Base-by-base conservation (phyloP, 2,797 vertebrate species). In the Parotocinclus haroldoi region DNA sequence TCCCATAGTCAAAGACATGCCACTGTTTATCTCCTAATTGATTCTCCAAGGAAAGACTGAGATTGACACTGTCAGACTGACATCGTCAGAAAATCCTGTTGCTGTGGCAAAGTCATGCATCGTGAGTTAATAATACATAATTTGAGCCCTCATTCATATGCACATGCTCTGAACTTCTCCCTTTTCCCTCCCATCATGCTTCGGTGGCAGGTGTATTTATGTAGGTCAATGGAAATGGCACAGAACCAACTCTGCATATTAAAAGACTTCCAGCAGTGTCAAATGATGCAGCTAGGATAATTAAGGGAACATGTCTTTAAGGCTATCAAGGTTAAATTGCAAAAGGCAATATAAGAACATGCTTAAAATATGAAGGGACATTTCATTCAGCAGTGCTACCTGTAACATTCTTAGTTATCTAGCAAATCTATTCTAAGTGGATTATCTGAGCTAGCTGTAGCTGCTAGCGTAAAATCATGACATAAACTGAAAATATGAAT, bases 11-110 rank as follows among this genome's bases (percentile, higher is more conserved):
- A 64, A 77, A 89, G 82, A 84, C 84, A 79, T 71, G 77, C 77
- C 79, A 78, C 89, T 93, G 86, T 91, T 94, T 93, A 87, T 91
- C 89, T 91, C 80, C 84, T 90, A 94, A 92, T 91, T 92, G 87
- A 92, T 89, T 93, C 89, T 92, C 90, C 76, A 80, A 91, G 89
- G 90, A 88, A 89, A 80, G 78, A 83, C 68, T 52, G 71, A 82
- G 86, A 88, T 86, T 84, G 90, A 89, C 81, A 86, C 80, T 78
- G 77, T 88, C 82, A 87, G 83, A 85, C 74, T 83, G 79, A 80
- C 84, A 82, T 79, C 60, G 82, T 84, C 86, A 86, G 53, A 38
- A 86, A 83, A 84, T 82, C 82, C 82, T 86, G 87, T 86, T 84
- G 83, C 80, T 79, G 74, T 75, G 79, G 83, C 76, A 80, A 86